Evolutionary conservation across 2,797 vertebrate species (phyloP).

Genomic region (Myoxocephalus aenaeus): DNA sequence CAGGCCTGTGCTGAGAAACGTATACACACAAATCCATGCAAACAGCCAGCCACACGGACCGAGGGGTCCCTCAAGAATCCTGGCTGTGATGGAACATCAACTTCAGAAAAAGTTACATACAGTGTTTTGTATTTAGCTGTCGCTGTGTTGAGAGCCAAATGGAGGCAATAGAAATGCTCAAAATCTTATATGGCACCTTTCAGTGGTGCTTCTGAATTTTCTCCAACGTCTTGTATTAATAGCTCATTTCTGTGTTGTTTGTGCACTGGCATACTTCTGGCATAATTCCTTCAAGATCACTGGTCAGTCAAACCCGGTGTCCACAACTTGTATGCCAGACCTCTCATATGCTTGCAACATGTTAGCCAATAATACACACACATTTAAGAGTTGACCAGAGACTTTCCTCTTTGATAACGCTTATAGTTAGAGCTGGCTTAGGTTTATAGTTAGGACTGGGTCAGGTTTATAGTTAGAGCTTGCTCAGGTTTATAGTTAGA

Average conservation of each 20-base stretch:
- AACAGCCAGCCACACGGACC: constrained; percentile 17
- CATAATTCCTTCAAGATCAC: background rate
- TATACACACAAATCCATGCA: constrained; percentile 20
- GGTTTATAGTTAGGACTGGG: no score
- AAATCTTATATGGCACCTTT: background rate
- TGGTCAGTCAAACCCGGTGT: background rate
- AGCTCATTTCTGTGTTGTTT: background rate
- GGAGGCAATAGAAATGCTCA: background rate
- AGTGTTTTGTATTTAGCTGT: background rate
- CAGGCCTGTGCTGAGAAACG: constrained; percentile 34
- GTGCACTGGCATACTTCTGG: background rate
- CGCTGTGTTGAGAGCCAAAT: background rate
- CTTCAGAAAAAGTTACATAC: background rate
- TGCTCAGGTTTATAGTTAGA: no score
- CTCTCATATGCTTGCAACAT: background rate
- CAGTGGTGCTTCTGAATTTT: background rate
- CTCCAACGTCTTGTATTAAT: background rate
- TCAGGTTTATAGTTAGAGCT: no score
- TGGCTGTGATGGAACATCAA: no score
- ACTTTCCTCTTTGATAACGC: background rate
- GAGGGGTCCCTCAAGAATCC: background rate
- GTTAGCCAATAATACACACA: background rate
- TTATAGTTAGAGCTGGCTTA: no score
- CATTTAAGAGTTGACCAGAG: background rate
- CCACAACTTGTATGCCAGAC: background rate